These are phyloP conservation scores for Bettongia penicillata DNA, from an alignment of 2,113 vertebrate species.

Conservation along the genomic window DNA sequence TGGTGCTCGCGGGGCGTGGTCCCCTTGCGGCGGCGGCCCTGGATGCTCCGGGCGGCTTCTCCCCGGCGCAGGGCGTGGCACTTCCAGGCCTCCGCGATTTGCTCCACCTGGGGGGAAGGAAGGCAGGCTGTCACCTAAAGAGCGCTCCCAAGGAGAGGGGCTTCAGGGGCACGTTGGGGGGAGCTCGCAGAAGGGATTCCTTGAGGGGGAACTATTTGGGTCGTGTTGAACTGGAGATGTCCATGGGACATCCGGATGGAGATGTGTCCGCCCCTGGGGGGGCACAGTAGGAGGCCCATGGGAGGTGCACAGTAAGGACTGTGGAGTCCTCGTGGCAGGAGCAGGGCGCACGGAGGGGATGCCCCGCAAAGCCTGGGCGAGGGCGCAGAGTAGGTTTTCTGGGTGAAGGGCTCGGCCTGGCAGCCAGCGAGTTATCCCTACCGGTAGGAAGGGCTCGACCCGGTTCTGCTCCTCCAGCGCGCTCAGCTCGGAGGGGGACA, in stretches of 20 bases:
- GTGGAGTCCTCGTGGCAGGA: too few species aligned
- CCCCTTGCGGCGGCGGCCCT: constrained; percentile 77
- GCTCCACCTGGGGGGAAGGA: constrained; percentile 77
- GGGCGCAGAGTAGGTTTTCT: not conserved
- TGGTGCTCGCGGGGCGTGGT: constrained; percentile 80
- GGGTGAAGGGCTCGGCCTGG: not conserved
- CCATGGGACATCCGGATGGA: too few species aligned
- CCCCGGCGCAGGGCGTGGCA: constrained; percentile 81
- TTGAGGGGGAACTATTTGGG: too few species aligned
- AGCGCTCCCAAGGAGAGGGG: not conserved
- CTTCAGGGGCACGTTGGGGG: too few species aligned
- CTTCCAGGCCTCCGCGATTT: constrained; percentile 84
- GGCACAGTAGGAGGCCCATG: too few species aligned
- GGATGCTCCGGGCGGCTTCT: constrained; percentile 52
- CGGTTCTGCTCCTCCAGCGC: constrained; percentile 84
- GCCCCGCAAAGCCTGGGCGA: not conserved
- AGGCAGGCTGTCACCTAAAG: constrained; percentile 42
- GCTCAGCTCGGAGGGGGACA: constrained; percentile 85
- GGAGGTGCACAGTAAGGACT: too few species aligned
- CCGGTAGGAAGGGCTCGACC: constrained; percentile 86
- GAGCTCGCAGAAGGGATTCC: not conserved
- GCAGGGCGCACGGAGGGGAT: not conserved
- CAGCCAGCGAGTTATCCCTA: constrained; percentile 58
- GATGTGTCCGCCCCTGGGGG: too few species aligned
- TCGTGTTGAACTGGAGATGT: too few species aligned